Conservation (phyloP, 23 tunicate genomes). For the Trididemnum nubilum region DNA sequence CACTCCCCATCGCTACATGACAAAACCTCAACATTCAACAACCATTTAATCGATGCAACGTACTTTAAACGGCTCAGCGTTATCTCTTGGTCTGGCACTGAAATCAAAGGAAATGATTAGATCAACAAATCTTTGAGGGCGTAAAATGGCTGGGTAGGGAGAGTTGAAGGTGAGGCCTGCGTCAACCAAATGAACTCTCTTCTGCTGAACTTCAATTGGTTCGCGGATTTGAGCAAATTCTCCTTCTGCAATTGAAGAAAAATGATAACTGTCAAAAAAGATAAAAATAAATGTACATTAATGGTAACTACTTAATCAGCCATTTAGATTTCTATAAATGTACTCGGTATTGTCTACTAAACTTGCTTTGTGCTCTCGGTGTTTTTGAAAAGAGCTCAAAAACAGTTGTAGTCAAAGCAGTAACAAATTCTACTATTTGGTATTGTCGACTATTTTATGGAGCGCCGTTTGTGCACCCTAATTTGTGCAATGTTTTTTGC, state of each 20-base stretch:
- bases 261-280: not conserved
- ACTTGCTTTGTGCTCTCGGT: no score
- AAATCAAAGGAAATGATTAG: slow-evolving; percentile 81
- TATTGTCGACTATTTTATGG: no score
- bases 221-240: slow-evolving; percentile 52
- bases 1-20: no score
- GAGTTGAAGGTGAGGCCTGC: slow-evolving; percentile 85
- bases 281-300: not conserved
- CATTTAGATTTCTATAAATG: not conserved
- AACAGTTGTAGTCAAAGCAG: no score
- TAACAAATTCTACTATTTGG: no score
- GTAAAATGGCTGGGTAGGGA: slow-evolving; percentile 72
- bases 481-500: no score
- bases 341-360: no score
- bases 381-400: no score
- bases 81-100: slow-evolving; percentile 68
- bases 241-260: slow-evolving; percentile 24
- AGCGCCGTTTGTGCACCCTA: no score
- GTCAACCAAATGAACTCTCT: slow-evolving; percentile 73
- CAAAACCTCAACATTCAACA: no score
- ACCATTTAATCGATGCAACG: not conserved
- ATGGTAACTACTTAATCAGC: not conserved
- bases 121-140: slow-evolving; percentile 81
- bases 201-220: slow-evolving; percentile 55
- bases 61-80: slow-evolving; percentile 62